Evolutionary conservation across 1,140 invertebrate species (phyloP).

Genomic region (Chrysoperla carnea): DNA sequence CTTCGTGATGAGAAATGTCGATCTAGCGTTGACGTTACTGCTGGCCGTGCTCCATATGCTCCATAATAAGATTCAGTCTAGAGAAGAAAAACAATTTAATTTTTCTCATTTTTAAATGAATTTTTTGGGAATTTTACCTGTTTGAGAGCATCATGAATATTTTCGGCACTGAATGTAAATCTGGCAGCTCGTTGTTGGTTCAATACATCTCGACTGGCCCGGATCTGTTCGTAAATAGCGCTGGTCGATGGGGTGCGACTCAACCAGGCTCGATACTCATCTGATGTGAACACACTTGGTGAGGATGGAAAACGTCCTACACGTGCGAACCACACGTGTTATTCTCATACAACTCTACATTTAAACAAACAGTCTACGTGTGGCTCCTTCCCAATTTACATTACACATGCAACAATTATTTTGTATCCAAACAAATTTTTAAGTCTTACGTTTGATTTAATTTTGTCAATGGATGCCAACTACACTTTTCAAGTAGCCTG

Average conservation of each 20-base stretch:
- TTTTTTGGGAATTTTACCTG: conserved; percentile 33
- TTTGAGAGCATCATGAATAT: conserved; percentile 63
- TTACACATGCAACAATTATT: no score
- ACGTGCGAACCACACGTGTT: not conserved
- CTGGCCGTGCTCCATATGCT: conserved; percentile 30
- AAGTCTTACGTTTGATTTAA: no score
- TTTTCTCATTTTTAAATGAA: not conserved
- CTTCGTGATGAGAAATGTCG: conserved; percentile 26
- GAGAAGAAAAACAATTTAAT: no score
- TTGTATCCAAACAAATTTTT: no score
- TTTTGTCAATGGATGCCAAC: no score
- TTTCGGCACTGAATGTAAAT: conserved; percentile 79
- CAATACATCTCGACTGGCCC: conserved; percentile 45
- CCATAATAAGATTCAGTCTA: conserved; percentile 25
- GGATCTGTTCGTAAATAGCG: conserved; percentile 77
- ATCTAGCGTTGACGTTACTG: conserved; percentile 32
- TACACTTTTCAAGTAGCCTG: no score
- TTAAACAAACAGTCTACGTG: no score
- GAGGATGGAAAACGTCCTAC: conserved; percentile 41
- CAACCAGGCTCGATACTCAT: conserved; percentile 80
- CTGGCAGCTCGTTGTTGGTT: conserved; percentile 45
- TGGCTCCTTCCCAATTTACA: no score
- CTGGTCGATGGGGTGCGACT: conserved; percentile 78
- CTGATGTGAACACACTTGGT: conserved; percentile 68
- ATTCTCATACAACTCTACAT: not conserved